A percentile compares a stretch with the other conserved stretches of the same genome.
These are phyloP conservation scores for Volucella inanis DNA, from an alignment of 2,888 invertebrate genomes.

Conservation along the genomic window DNA sequence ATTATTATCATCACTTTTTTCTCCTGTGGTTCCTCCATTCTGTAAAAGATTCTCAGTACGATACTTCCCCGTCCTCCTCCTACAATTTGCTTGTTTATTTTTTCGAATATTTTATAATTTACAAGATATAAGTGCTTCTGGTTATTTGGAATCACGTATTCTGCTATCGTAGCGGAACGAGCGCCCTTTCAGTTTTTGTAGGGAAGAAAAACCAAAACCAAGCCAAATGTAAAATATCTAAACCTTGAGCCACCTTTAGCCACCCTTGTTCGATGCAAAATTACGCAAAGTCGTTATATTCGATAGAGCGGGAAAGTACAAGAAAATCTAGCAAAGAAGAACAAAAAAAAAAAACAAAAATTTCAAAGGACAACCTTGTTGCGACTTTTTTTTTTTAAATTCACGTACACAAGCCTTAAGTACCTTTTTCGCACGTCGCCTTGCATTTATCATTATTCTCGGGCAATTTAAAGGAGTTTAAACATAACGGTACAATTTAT, in stretches of 20 bases:
- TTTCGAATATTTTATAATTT: conserved; percentile 52
- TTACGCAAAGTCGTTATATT: conserved; percentile 4
- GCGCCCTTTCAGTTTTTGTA: neutral
- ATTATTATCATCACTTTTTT: conserved; percentile 21
- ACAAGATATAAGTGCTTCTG: conserved; percentile 53
- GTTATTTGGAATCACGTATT: conserved; percentile 65
- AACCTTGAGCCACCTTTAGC: conserved; percentile 33
- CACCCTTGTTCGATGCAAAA: conserved; percentile 24
- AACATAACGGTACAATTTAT: conserved; percentile 54
- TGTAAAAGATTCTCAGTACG: conserved; percentile 10
- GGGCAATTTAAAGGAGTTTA: conserved; percentile 71
- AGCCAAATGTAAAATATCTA: conserved; percentile 19
- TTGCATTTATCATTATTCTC: conserved; percentile 73
- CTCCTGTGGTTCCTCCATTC: neutral
- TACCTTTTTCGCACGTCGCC: conserved; percentile 69
- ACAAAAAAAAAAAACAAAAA: neutral
- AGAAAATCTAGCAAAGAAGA: no score
- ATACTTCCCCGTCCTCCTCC: neutral
- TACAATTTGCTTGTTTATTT: conserved; percentile 15
- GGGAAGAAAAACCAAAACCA: no score
- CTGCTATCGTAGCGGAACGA: conserved; percentile 27
- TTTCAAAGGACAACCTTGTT: neutral
- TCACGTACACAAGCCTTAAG: conserved; percentile 63
- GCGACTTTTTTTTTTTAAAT: conserved; percentile 64
- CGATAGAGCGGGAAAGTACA: no score